These are phyloP conservation scores for Laterallus jamaicensis DNA, from an alignment of 2,113 vertebrate species.

Conservation along the genomic window DNA sequence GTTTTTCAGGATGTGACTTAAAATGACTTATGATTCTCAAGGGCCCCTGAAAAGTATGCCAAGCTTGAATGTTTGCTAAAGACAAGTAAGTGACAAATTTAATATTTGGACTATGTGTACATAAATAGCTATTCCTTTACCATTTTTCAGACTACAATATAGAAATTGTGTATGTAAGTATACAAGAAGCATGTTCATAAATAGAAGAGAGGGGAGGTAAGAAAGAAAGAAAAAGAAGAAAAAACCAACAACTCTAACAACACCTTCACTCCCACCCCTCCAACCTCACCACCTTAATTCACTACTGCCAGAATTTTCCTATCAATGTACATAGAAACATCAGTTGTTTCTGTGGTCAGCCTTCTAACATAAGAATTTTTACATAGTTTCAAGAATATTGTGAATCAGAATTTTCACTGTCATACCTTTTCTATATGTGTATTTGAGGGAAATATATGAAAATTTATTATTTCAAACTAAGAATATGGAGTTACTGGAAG, in stretches of 20 bases:
- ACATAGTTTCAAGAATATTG: not conserved
- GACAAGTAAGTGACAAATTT: constrained; percentile 44
- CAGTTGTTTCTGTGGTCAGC: not conserved
- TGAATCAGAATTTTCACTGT: not conserved
- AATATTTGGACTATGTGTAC: not conserved
- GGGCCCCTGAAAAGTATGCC: constrained; percentile 22
- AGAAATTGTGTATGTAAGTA: not conserved
- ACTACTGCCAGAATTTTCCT: not conserved
- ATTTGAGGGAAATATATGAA: not conserved
- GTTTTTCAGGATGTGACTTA: constrained; percentile 55
- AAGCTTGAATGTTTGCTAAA: constrained; percentile 43
- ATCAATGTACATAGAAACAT: not conserved
- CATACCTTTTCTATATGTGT: not conserved
- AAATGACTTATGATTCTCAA: constrained; percentile 51
- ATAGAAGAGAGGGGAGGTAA: not conserved
- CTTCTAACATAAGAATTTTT: not conserved
- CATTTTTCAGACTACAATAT: not conserved
- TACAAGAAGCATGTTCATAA: not conserved
- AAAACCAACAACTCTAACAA: too few relatives aligned
- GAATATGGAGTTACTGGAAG: not conserved
- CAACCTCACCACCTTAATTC: not conserved
- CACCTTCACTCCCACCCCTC: too few relatives aligned
- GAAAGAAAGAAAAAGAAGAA: too few relatives aligned
- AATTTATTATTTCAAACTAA: not conserved
- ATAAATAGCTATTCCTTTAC: not conserved